These are phyloP conservation scores for Isichthys henryi DNA, from an alignment of 2,113 vertebrate species.

Conservation along the genomic window DNA sequence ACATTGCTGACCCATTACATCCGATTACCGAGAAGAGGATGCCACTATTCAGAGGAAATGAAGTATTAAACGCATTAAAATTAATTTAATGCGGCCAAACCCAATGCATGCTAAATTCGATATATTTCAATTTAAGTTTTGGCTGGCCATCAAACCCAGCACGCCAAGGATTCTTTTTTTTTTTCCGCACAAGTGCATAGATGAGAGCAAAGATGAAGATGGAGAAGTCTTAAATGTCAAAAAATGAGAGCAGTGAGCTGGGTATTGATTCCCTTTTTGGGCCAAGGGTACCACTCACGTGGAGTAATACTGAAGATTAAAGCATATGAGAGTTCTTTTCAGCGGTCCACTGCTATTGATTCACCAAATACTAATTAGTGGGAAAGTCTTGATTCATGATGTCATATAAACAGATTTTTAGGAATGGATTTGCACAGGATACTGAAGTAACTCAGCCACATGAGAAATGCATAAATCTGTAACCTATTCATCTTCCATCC, in stretches of 20 bases:
- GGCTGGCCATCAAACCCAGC: slow-evolving; percentile 4
- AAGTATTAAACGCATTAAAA: slow-evolving; percentile 14
- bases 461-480: neutral
- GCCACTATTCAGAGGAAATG: slow-evolving; percentile 1
- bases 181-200: slow-evolving; percentile 7
- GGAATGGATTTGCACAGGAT: slow-evolving; percentile 10
- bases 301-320: slow-evolving; percentile 27
- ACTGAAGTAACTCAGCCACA: neutral
- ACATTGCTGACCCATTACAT: neutral
- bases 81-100: neutral
- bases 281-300: slow-evolving; percentile 23
- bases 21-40: neutral
- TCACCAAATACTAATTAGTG: slow-evolving; percentile 39
- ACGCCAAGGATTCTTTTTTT: neutral
- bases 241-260: neutral
- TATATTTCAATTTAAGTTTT: slow-evolving; percentile 18
- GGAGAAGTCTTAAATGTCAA: neutral
- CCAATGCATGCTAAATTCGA: slow-evolving; percentile 5
- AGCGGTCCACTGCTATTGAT: slow-evolving; percentile 32
- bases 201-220: slow-evolving; percentile 19
- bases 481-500: neutral
- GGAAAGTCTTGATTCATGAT: slow-evolving; percentile 32
- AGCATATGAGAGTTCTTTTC: slow-evolving; percentile 25
- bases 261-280: slow-evolving; percentile 25
- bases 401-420: slow-evolving; percentile 26